phyloP scores from a whole-genome alignment of 2,888 invertebrate species.

The Maniola hyperantus region DNA sequence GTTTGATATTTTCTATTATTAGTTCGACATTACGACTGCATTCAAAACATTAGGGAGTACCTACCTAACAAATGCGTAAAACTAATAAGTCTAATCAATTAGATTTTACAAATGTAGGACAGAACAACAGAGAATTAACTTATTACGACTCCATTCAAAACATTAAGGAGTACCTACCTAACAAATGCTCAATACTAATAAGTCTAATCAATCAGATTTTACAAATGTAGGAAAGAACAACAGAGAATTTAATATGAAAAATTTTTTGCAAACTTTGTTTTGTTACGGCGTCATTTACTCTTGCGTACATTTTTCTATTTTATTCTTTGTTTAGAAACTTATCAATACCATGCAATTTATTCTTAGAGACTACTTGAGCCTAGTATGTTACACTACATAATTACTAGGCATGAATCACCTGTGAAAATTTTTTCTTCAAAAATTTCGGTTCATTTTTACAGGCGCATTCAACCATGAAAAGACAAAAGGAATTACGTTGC shows the following conservation, averaged over 20 bases:
- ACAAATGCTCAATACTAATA: not conserved
- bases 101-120: not conserved
- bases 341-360: too few relatives aligned
- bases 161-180: slow-evolving; percentile 7
- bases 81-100: not conserved
- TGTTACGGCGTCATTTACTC: too few relatives aligned
- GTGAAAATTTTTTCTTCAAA: too few relatives aligned
- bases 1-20: slow-evolving; percentile 38
- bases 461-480: not conserved
- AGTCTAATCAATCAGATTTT: not conserved
- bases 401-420: too few relatives aligned
- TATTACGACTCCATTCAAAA: slow-evolving; percentile 21
- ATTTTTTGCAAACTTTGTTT: too few relatives aligned
- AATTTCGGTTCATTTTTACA: not conserved
- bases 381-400: too few relatives aligned
- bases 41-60: slow-evolving; percentile 18
- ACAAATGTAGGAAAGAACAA: not conserved
- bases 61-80: not conserved
- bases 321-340: too few relatives aligned
- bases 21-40: slow-evolving; percentile 21
- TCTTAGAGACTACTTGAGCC: too few relatives aligned
- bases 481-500: not conserved
- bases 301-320: too few relatives aligned
- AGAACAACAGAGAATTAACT: too few relatives aligned
- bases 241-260: too few relatives aligned